These are phyloP conservation scores for Grammomys dolichurus DNA, from an alignment of 2,113 vertebrate species.

Conservation along the genomic window DNA sequence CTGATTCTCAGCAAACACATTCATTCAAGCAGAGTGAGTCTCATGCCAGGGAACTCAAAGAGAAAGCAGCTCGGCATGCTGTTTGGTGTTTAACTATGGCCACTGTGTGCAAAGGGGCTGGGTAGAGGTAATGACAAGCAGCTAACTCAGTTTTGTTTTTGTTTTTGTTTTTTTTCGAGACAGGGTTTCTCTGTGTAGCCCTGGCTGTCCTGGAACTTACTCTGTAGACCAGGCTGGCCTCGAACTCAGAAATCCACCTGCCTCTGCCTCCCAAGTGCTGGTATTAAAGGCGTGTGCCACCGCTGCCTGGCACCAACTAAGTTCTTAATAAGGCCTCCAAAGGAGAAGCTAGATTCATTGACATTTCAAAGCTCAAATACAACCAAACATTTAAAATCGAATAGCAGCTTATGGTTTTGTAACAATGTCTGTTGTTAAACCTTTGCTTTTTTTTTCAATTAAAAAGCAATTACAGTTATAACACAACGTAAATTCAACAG, in stretches of 20 bases:
- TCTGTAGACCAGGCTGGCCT: no score
- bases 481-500: constrained; percentile 90
- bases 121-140: constrained; percentile 40
- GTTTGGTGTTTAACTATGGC: neutral
- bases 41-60: constrained; percentile 74
- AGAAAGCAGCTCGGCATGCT: neutral
- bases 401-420: constrained; percentile 87
- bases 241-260: no score
- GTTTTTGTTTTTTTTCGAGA: no score
- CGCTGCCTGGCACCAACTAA: neutral
- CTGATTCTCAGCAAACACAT: constrained; percentile 68
- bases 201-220: no score
- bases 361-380: constrained; percentile 86
- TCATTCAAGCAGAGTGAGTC: constrained; percentile 76
- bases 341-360: constrained; percentile 63
- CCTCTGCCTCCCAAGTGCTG: no score
- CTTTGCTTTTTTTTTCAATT: constrained; percentile 87
- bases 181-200: no score
- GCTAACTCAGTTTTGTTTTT: neutral
- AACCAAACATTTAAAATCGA: constrained; percentile 87
- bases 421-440: constrained; percentile 89
- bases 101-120: neutral
- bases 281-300: no score
- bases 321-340: constrained; percentile 46
- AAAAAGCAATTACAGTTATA: constrained; percentile 89